Evolutionary conservation across 2,888 invertebrate genomes (phyloP), one percentile per base, ranked within the genome.

Genomic region (Eristalis pertinax): DNA sequence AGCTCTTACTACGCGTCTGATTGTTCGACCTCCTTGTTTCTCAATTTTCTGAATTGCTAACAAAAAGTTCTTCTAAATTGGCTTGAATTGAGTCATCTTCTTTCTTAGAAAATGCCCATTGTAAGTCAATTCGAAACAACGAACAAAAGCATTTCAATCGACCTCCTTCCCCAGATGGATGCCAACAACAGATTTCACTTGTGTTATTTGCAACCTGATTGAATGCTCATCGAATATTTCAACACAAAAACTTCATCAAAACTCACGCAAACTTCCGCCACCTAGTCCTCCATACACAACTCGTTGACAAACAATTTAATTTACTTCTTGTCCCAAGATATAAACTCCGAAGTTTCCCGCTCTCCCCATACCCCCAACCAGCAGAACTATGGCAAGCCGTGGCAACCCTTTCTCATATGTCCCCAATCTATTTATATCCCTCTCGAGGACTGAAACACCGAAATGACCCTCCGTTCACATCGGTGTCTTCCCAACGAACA

Each of bases 221-320:
- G 50, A 50, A 50, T 50, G 50, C 50, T 19, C 19, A 50, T 50
- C 50, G 50, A 50, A 43, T 43, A 7, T 5, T 43, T 43, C 43
- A 32, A 7, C 43, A 43, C 13, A 19, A 50, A 50, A 19, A 50
- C n/a, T 50, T 50, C 50, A 50, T 50, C 50, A 19, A 50, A 50
- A 19, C 50, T 19, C 50, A 50, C n/a, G 19, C 1, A 19, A 50
- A 19, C 7, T 50, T 50, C 50, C 8, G 19, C 50, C 50, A 19
- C 43, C 43, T n/a, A 7, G 15, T 19, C 43, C 43, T 15, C 43
- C 15, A 43, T 32, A 32, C 5, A 43, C n/a, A 43, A 43, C 19
- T 50, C 50, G 19, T 50, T 8, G 19, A 5, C 50, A 50, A 50
- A 50, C 77, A 77, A 78, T 86, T 86, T 78, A 85, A 81, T 85